Base-by-base conservation (phyloP, 2,113 vertebrate genomes). In the Atherinomorus stipes region DNA sequence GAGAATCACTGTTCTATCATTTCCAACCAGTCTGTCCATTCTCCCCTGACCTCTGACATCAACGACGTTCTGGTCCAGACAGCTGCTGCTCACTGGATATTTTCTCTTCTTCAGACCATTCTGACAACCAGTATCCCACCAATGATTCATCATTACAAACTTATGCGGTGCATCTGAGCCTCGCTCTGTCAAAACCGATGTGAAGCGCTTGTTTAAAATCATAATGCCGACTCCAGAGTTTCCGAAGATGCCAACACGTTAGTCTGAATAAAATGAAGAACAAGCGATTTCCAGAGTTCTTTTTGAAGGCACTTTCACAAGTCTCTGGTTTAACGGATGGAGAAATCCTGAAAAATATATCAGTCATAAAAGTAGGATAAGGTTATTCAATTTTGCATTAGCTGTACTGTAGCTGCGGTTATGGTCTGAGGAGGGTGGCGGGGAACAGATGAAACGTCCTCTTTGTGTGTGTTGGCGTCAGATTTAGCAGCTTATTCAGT, bases 381-480 rank as follows among this genome's bases (percentile, higher is more conserved):
- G 12, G 40, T 16, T 16, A 42, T 42, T 7, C 16, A 50, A 50
- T 8, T 50, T 28, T 22, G 21, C 21, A 10, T 64, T 34, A 64
- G 13, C 12, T 5, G 15, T 42, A 16, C 3, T 16, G 15, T 42
- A 16, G 40, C 40, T 42, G 13, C 40, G n/a, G 45, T 37, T 21
- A 22, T 50, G 45, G n/a, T 47, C 3, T 6, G 5, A 51, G n/a
- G 18, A 21, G 13, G 11, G n/a, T 64, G 15, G 28, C 6, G 11
- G 34, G 44, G 11, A 50, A 37, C n/a, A n/a, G 50, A 28, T 37
- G 45, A 37, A 34, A 37, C 38, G 2, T 40, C 63, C 31, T 53
- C 31, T 1, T n/a, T 64, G 56, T 71, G 52, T 64, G 52, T 38
- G 56, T 63, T 37, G 38, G 40, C 50, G 26, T 76, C 22, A 56